Evolutionary conservation across 2,888 invertebrate genomes (phyloP).

Genomic region (Amorpha juglandis): DNA sequence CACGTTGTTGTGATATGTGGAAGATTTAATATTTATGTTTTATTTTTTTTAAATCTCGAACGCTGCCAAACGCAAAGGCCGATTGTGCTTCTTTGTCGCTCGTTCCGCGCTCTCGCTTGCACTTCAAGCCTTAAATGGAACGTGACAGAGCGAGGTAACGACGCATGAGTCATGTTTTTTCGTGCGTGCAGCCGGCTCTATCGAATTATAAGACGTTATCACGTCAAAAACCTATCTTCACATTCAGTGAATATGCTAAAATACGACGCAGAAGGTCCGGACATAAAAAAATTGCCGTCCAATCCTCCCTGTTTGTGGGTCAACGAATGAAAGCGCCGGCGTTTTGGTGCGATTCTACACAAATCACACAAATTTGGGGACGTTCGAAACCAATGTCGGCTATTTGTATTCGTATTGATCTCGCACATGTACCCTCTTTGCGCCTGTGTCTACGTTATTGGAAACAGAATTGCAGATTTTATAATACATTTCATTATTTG

Average conservation of each 20-base stretch:
- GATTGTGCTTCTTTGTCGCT: no score
- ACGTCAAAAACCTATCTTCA: no score
- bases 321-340: conserved; percentile 44
- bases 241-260: conserved; percentile 28
- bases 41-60: no score
- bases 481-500: neutral
- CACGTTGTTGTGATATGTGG: no score
- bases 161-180: no score
- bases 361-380: conserved; percentile 55
- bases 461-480: neutral
- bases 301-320: conserved; percentile 51
- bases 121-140: no score
- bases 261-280: conserved; percentile 41
- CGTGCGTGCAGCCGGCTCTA: no score
- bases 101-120: no score
- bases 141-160: no score
- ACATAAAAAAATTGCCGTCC: conserved; percentile 55
- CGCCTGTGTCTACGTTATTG: conserved; percentile 27
- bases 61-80: no score
- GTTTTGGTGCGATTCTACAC: conserved; percentile 38
- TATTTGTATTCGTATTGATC: conserved; percentile 57
- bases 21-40: no score
- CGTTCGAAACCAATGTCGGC: conserved; percentile 37
- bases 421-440: conserved; percentile 43
- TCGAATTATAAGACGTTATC: no score